These are phyloP conservation scores for Dilophus febrilis DNA, from an alignment of 2,888 invertebrate genomes.

Conservation along the genomic window DNA sequence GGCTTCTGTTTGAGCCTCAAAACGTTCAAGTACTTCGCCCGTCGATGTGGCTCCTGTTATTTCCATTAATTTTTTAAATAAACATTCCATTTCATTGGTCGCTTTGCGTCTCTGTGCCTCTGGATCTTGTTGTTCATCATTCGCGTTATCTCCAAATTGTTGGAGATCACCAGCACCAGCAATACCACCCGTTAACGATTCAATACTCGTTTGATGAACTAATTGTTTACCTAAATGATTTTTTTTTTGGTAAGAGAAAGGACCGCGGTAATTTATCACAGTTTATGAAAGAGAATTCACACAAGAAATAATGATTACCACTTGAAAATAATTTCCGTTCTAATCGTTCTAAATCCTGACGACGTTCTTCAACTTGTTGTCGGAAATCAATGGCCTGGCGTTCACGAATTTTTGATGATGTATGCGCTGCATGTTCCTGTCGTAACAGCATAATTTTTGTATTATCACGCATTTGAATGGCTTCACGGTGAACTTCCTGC, in stretches of 20 bases:
- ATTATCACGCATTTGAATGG: constrained; percentile 48
- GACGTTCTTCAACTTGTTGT: constrained; percentile 51
- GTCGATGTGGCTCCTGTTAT: constrained; percentile 60
- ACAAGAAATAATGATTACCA: too few relatives aligned
- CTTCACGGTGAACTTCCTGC: constrained; percentile 58
- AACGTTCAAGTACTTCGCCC: constrained; percentile 56
- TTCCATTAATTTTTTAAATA: constrained; percentile 57
- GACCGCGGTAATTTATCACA: too few relatives aligned
- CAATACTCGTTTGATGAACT: constrained; percentile 40
- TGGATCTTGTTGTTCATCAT: constrained; percentile 23
- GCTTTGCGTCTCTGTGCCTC: constrained; percentile 21
- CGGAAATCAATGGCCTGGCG: constrained; percentile 44
- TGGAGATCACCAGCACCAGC: too few relatives aligned
- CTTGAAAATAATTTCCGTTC: constrained; percentile 61
- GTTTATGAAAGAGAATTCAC: too few relatives aligned
- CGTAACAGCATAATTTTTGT: constrained; percentile 50
- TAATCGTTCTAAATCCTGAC: constrained; percentile 53
- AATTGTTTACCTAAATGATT: constrained; percentile 19
- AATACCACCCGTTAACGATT: constrained; percentile 34
- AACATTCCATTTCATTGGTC: constrained; percentile 37
- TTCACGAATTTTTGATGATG: constrained; percentile 47
- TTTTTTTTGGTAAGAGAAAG: too few relatives aligned
- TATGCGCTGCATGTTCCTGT: constrained; percentile 51
- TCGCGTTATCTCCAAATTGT: constrained; percentile 23
- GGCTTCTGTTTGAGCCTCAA: constrained; percentile 56